Evolutionary conservation across 1,140 invertebrate genomes (phyloP).

Genomic region (Trachymyrmex cornetzi): DNA sequence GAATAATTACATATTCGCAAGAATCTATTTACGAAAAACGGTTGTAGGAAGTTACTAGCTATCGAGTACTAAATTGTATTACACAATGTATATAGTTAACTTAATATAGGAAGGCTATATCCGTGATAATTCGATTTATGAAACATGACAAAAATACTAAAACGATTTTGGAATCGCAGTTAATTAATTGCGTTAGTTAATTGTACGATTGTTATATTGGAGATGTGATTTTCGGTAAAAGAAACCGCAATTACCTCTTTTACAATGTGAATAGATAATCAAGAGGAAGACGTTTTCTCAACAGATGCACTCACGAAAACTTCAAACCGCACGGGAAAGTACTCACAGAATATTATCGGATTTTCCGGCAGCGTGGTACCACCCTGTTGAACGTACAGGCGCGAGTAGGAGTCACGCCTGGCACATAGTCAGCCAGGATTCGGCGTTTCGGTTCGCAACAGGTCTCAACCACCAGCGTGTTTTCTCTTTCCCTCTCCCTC

Average conservation of each 20-base stretch:
- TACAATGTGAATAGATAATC: not conserved
- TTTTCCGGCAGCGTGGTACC: conserved; percentile 75
- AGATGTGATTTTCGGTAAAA: not conserved
- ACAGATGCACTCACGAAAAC: conserved; percentile 32
- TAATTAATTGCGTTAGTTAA: conserved; percentile 7
- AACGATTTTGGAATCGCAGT: not conserved
- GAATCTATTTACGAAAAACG: not conserved
- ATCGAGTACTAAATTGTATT: not conserved
- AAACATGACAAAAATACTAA: not conserved
- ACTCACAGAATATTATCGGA: conserved; percentile 64
- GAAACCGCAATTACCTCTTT: not conserved
- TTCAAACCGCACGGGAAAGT: conserved; percentile 57
- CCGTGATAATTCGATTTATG: not conserved
- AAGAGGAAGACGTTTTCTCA: not conserved
- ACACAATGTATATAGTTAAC: not conserved
- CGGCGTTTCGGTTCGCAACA: conserved; percentile 84
- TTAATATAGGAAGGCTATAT: not conserved
- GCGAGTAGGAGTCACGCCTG: conserved; percentile 81
- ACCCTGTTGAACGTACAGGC: conserved; percentile 78
- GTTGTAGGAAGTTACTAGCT: not conserved
- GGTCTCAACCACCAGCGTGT: conserved; percentile 80
- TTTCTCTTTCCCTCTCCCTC: conserved; percentile 47
- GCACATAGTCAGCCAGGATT: conserved; percentile 83
- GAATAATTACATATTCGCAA: conserved; percentile 36
- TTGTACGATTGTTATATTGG: not conserved